Evolutionary conservation across 2,797 vertebrate genomes (phyloP).

Genomic region (Echeneis naucrates): DNA sequence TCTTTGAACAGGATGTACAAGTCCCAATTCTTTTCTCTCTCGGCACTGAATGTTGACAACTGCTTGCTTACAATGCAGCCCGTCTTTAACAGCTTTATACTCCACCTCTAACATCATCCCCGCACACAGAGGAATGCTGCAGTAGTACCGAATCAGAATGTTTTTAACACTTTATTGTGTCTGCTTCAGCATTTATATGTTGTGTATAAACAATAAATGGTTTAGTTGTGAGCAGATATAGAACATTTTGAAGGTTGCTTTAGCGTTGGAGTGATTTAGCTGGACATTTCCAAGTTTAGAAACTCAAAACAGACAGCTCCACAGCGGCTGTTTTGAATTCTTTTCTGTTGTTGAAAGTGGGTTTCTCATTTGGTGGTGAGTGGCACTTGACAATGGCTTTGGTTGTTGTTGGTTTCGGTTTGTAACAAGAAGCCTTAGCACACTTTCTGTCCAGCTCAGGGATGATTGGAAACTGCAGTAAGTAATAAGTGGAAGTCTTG

Average conservation of each 20-base stretch:
- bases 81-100: slow-evolving; percentile 13
- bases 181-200: neutral
- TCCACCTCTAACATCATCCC: neutral
- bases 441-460: no score
- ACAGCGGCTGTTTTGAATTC: no score
- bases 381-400: no score
- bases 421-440: no score
- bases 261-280: neutral
- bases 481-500: no score
- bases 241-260: neutral
- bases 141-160: slow-evolving; percentile 3
- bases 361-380: no score
- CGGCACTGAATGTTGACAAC: slow-evolving; percentile 12
- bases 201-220: neutral
- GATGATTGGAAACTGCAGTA: no score
- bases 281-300: neutral
- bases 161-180: neutral
- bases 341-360: no score
- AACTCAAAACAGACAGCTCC: neutral
- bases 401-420: no score
- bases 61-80: neutral
- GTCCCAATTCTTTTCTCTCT: slow-evolving; percentile 10
- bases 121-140: slow-evolving; percentile 7
- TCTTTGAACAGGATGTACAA: slow-evolving; percentile 14
- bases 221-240: neutral